Evolutionary conservation across 1,140 invertebrate species (phyloP).

Genomic region (Ptiloglossa arizonensis): DNA sequence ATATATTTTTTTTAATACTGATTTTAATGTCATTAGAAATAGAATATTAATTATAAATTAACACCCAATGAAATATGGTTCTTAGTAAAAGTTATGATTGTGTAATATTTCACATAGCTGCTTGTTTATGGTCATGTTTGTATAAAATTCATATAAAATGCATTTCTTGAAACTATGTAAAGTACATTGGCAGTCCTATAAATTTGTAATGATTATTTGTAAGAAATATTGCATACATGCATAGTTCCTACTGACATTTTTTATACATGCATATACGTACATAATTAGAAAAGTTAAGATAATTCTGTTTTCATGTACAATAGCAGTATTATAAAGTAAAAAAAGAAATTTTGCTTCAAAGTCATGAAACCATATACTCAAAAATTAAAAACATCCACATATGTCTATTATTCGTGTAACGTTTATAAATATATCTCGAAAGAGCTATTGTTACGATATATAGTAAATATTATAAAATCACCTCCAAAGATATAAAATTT

Average conservation of each 20-base stretch:
- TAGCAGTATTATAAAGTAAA: slow-evolving; percentile 32
- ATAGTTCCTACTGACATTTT: slow-evolving; percentile 19
- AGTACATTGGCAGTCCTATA: slow-evolving; percentile 41
- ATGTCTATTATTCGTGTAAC: background rate
- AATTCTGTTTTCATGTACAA: slow-evolving; percentile 41
- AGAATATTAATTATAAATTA: slow-evolving; percentile 37
- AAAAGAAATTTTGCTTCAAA: background rate
- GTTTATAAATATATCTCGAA: background rate
- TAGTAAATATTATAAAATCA: slow-evolving; percentile 20
- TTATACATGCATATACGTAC: slow-evolving; percentile 40
- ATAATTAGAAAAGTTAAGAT: slow-evolving; percentile 31
- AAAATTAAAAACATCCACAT: background rate
- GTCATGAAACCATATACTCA: background rate
- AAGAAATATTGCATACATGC: slow-evolving; percentile 41
- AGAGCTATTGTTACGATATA: background rate
- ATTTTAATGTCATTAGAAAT: slow-evolving; percentile 43
- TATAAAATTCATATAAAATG: slow-evolving; percentile 62
- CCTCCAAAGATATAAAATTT: background rate
- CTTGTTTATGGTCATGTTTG: slow-evolving; percentile 25
- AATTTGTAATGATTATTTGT: slow-evolving; percentile 32
- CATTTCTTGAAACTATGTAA: slow-evolving; percentile 38
- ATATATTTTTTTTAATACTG: slow-evolving; percentile 49
- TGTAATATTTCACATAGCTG: slow-evolving; percentile 31
- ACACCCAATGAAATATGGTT: slow-evolving; percentile 21
- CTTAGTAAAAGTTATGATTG: slow-evolving; percentile 29